Evolutionary conservation across 1,140 invertebrate species (phyloP).

Genomic region (Episyrphus balteatus): DNA sequence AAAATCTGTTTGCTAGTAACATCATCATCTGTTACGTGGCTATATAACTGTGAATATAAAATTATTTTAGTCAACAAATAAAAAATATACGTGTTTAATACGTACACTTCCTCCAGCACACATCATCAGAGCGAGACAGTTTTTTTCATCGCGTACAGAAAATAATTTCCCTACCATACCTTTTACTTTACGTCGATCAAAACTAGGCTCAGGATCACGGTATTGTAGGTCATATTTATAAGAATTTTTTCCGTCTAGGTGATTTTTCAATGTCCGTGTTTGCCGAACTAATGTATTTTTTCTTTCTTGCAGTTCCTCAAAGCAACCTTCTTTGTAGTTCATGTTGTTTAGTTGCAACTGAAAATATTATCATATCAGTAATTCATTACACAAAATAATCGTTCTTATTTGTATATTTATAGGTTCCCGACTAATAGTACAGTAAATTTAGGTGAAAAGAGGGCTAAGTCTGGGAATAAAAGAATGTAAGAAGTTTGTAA

Average conservation of each 20-base stretch:
- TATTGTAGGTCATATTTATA: constrained; percentile 63
- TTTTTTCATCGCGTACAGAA: constrained; percentile 56
- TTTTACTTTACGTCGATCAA: constrained; percentile 62
- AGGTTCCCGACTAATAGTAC: too few species aligned
- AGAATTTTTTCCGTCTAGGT: constrained; percentile 19
- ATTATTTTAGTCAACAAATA: not conserved
- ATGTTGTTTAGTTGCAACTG: constrained; percentile 37
- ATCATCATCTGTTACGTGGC: constrained; percentile 85
- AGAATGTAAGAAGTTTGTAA: too few species aligned
- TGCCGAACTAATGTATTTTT: constrained; percentile 42
- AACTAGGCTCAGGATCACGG: constrained; percentile 61
- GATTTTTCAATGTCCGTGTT: constrained; percentile 29
- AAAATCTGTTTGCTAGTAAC: constrained; percentile 73
- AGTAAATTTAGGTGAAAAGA: too few species aligned
- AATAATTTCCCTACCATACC: constrained; percentile 74
- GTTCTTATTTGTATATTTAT: too few species aligned
- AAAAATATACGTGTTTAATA: constrained; percentile 11
- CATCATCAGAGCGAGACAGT: constrained; percentile 73
- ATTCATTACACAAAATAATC: too few species aligned
- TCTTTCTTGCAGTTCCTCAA: constrained; percentile 45
- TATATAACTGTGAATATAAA: constrained; percentile 60
- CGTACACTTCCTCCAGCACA: constrained; percentile 74
- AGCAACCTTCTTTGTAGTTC: constrained; percentile 56
- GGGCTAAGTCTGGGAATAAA: too few species aligned
- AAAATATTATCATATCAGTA: constrained; percentile 6